phyloP scores from a whole-genome alignment of 2,888 invertebrate species.

The Tridacna gigas region DNA sequence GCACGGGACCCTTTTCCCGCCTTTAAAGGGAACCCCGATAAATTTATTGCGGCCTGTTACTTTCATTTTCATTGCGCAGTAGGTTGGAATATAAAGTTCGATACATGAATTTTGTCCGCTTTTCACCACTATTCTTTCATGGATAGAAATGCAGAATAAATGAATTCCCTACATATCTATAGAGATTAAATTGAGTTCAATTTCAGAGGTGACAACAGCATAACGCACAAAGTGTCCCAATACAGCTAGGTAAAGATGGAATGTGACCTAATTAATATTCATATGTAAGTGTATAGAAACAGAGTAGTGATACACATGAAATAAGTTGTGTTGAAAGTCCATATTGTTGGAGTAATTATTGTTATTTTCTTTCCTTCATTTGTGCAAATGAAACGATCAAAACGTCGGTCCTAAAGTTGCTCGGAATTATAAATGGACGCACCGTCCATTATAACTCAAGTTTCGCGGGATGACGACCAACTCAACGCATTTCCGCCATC shows the following conservation, averaged over 20 bases:
- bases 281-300: slow-evolving; percentile 74
- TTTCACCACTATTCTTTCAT: no score
- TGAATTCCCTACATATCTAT: no score
- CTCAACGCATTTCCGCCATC: slow-evolving; percentile 93
- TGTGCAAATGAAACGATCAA: slow-evolving; percentile 67
- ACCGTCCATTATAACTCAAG: slow-evolving; percentile 99
- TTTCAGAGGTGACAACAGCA: no score
- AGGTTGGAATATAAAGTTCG: no score
- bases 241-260: background rate
- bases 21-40: no score
- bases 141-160: no score
- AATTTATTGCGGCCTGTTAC: no score
- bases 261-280: slow-evolving; percentile 76
- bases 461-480: slow-evolving; percentile 98
- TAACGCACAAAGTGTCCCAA: background rate
- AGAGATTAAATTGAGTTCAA: no score
- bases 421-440: slow-evolving; percentile 89
- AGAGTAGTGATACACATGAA: slow-evolving; percentile 64
- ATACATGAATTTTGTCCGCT: no score
- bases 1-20: no score
- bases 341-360: slow-evolving; percentile 64
- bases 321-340: slow-evolving; percentile 60
- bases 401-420: slow-evolving; percentile 69
- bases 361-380: slow-evolving; percentile 61
- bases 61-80: no score